These are phyloP conservation scores for Bradypus variegatus DNA, from an alignment of 2,797 vertebrate genomes.

Conservation along the genomic window DNA sequence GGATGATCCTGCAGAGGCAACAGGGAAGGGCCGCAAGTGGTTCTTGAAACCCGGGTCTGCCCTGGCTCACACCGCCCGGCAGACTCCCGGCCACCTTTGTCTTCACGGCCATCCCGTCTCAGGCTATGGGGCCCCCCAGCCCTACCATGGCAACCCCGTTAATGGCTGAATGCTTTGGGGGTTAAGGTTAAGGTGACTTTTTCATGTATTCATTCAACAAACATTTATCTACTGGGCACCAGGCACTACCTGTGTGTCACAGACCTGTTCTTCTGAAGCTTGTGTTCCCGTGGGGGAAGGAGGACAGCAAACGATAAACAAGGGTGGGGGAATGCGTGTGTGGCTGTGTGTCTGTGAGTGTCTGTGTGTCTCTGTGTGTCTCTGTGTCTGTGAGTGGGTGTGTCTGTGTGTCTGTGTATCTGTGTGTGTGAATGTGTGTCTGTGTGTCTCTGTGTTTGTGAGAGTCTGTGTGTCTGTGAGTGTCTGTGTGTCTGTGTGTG, in stretches of 20 bases:
- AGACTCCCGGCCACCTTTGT: no score
- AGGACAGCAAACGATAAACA: no score
- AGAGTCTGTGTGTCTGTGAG: no score
- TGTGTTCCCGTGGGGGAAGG: background rate
- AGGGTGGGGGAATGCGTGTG: no score
- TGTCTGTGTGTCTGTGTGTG: no score
- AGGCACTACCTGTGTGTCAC: no score
- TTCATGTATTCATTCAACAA: background rate
- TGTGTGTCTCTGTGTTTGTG: no score
- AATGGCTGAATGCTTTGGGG: background rate
- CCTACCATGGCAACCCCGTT: background rate
- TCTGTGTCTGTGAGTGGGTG: background rate
- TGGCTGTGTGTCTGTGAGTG: background rate
- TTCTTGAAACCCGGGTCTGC: background rate
- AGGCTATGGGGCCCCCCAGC: background rate
- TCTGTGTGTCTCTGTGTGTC: no score
- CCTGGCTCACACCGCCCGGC: background rate
- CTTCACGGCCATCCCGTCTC: background rate
- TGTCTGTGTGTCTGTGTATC: background rate
- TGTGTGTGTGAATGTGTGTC: no score
- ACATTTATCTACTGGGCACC: background rate
- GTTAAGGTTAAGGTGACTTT: background rate
- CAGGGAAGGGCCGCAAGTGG: background rate
- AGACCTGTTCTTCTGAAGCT: background rate
- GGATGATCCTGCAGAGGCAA: slow-evolving; percentile 1